phyloP scores from a whole-genome alignment of 2,888 invertebrate species.

The Syrphus vitripennis region DNA sequence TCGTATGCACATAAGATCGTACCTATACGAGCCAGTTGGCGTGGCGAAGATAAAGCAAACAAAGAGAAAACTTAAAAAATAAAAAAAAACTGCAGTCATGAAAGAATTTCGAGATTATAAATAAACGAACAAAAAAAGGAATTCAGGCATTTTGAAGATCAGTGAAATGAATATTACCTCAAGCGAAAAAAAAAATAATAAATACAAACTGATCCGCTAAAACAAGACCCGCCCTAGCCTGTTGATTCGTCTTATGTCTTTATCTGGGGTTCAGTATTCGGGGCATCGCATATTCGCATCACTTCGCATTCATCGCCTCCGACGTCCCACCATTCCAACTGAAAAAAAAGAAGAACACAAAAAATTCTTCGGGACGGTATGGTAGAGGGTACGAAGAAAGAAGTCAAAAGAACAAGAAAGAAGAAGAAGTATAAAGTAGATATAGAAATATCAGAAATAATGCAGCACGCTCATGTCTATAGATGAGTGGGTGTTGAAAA shows the following conservation, averaged over 20 bases:
- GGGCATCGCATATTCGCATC: background rate
- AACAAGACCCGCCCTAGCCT: slow-evolving; percentile 58
- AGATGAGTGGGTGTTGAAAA: slow-evolving; percentile 55
- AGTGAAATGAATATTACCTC: slow-evolving; percentile 29
- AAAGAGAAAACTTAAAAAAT: slow-evolving; percentile 16
- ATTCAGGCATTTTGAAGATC: slow-evolving; percentile 6
- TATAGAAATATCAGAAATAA: slow-evolving; percentile 21
- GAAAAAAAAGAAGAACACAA: background rate
- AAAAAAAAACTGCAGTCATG: slow-evolving; percentile 36
- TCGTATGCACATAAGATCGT: background rate
- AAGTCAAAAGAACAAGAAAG: background rate
- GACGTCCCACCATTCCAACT: background rate
- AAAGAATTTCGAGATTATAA: slow-evolving; percentile 17
- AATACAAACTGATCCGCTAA: slow-evolving; percentile 11
- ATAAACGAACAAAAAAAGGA: slow-evolving; percentile 21
- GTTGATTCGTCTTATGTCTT: slow-evolving; percentile 21
- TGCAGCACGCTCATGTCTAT: background rate
- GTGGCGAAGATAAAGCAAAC: slow-evolving; percentile 40
- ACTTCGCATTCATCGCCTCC: background rate
- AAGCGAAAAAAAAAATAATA: background rate
- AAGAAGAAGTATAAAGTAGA: too few species aligned
- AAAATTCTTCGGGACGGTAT: background rate
- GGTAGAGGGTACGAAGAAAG: background rate
- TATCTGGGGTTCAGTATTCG: slow-evolving; percentile 21
- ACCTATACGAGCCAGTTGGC: too few species aligned